These are phyloP conservation scores for Nerophis ophidion DNA, from an alignment of 2,113 vertebrate species.

Conservation along the genomic window DNA sequence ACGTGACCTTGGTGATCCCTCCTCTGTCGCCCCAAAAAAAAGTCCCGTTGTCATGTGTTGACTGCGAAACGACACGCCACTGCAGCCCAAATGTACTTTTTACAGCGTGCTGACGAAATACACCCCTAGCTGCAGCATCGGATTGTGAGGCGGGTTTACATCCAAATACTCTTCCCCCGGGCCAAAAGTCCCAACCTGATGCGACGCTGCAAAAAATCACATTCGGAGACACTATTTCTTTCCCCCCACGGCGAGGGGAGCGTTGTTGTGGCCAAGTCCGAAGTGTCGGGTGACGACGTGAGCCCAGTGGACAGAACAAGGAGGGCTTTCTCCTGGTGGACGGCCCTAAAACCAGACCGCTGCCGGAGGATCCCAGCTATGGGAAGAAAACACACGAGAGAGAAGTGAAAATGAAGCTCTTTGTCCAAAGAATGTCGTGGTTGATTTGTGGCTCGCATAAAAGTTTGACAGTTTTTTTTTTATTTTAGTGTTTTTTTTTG, in stretches of 20 bases:
- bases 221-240: conserved; percentile 48
- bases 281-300: conserved; percentile 48
- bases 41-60: too few relatives aligned
- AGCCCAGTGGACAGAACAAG: conserved; percentile 47
- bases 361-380: conserved; percentile 10
- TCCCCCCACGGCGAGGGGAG: not conserved
- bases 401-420: conserved; percentile 29
- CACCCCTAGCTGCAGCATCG: conserved; percentile 24
- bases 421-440: conserved; percentile 28
- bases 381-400: conserved; percentile 3
- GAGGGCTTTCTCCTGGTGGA: conserved; percentile 41
- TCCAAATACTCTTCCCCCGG: conserved; percentile 45
- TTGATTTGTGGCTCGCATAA: conserved; percentile 44
- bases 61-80: not conserved
- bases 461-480: conserved; percentile 15
- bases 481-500: not conserved
- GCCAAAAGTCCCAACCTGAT: conserved; percentile 59
- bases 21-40: too few relatives aligned
- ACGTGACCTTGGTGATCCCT: too few relatives aligned
- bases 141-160: conserved; percentile 37
- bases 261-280: conserved; percentile 20
- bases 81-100: not conserved
- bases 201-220: conserved; percentile 60
- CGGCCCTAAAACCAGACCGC: conserved; percentile 34
- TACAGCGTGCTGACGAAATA: not conserved